phyloP scores from a whole-genome alignment of 2,888 invertebrate genomes.

The Gymnoscelis rufifasciata region DNA sequence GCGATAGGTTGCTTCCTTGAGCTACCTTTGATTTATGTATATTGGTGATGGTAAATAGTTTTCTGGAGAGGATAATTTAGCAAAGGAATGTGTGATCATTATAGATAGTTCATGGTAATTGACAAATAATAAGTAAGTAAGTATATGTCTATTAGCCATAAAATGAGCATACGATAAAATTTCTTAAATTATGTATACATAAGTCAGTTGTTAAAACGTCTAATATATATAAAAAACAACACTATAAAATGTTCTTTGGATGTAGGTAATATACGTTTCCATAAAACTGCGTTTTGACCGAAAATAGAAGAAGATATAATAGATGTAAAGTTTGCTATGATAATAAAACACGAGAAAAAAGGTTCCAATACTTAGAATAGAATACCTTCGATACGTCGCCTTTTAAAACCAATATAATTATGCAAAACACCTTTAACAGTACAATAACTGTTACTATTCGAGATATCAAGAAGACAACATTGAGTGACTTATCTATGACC shows the following conservation, averaged over 20 bases:
- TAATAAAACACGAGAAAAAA: constrained; percentile 14
- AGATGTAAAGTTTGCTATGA: constrained; percentile 10
- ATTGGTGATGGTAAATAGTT: constrained; percentile 45
- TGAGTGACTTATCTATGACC: constrained; percentile 18
- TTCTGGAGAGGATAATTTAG: constrained; percentile 29
- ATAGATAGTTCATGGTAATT: constrained; percentile 23
- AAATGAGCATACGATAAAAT: constrained; percentile 5
- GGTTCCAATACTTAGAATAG: constrained; percentile 14
- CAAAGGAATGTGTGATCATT: constrained; percentile 37
- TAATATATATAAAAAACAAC: too few species aligned
- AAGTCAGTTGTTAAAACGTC: too few species aligned
- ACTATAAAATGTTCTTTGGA: too few species aligned
- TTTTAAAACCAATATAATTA: constrained; percentile 14
- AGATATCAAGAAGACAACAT: constrained; percentile 13
- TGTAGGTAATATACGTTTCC: not conserved
- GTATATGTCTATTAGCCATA: constrained; percentile 2
- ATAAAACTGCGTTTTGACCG: constrained; percentile 5
- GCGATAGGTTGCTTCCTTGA: constrained; percentile 34
- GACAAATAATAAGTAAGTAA: constrained; percentile 20
- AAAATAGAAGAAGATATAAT: constrained; percentile 5
- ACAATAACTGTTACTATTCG: constrained; percentile 12
- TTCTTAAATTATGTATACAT: constrained; percentile 7
- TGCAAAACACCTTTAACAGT: constrained; percentile 7
- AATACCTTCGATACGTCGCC: constrained; percentile 17
- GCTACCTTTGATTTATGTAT: constrained; percentile 57